phyloP scores from a whole-genome alignment of 2,113 vertebrate genomes.

The Thalassarche chlororhynchos region DNA sequence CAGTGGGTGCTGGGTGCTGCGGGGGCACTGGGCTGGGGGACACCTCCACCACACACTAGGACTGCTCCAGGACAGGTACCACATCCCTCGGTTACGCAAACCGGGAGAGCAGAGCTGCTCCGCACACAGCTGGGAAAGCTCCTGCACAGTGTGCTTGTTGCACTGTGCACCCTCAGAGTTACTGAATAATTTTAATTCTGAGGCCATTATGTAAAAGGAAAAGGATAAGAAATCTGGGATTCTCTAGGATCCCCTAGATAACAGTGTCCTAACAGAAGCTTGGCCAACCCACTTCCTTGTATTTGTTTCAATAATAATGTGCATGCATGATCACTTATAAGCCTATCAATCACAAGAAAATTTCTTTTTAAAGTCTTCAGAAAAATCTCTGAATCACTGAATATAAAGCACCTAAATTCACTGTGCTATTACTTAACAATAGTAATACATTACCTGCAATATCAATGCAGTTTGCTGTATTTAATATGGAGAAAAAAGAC shows the following conservation, averaged over 20 bases:
- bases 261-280: neutral
- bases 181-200: neutral
- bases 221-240: neutral
- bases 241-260: neutral
- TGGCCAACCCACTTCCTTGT: neutral
- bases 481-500: neutral
- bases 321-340: neutral
- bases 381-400: neutral
- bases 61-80: neutral
- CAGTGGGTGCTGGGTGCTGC: neutral
- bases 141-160: neutral
- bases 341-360: neutral
- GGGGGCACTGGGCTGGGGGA: neutral
- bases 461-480: neutral
- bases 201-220: neutral
- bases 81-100: accelerated
- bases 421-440: neutral
- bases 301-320: neutral
- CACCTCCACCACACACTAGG: neutral
- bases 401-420: neutral
- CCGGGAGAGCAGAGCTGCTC: neutral
- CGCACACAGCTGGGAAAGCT: neutral
- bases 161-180: neutral
- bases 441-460: neutral
- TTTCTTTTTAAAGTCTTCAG: neutral